Evolutionary conservation across 1,140 invertebrate species (phyloP).

Genomic region (Lepidotrigona ventralis): DNA sequence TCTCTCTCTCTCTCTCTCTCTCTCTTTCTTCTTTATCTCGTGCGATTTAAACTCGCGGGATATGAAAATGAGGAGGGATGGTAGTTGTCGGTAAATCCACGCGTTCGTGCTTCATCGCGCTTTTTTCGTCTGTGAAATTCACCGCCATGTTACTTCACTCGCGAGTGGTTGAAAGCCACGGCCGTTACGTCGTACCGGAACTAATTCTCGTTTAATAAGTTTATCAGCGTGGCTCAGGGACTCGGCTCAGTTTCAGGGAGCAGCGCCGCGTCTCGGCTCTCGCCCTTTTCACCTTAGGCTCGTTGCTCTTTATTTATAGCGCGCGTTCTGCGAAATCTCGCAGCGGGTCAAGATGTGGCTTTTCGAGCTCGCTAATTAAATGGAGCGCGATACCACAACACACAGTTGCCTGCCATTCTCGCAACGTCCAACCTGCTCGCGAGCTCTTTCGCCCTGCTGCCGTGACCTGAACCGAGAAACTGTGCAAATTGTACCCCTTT

Average conservation of each 20-base stretch:
- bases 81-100: not conserved
- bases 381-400: conserved; percentile 31
- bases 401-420: conserved; percentile 7
- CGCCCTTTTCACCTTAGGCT: not conserved
- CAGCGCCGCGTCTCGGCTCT: conserved; percentile 9
- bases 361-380: conserved; percentile 60
- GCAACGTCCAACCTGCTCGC: not conserved
- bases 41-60: not conserved
- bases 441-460: not conserved
- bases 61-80: not conserved
- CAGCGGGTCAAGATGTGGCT: conserved; percentile 51
- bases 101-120: not conserved
- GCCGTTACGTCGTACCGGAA: not conserved
- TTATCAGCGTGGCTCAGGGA: conserved; percentile 10
- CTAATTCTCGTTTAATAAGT: conserved; percentile 24
- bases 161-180: not conserved
- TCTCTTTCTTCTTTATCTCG: not conserved
- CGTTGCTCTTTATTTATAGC: conserved; percentile 49
- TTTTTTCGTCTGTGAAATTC: not conserved
- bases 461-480: not conserved
- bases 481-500: not conserved
- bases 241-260: not conserved
- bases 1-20: not conserved
- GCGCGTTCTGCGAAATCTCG: conserved; percentile 40
- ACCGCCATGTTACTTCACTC: not conserved